Evolutionary conservation across 64 coral and sea anemone genomes (phyloP), one percentile per base, ranked within the genome.

Genomic region (Dendrophyllia cribrosa): DNA sequence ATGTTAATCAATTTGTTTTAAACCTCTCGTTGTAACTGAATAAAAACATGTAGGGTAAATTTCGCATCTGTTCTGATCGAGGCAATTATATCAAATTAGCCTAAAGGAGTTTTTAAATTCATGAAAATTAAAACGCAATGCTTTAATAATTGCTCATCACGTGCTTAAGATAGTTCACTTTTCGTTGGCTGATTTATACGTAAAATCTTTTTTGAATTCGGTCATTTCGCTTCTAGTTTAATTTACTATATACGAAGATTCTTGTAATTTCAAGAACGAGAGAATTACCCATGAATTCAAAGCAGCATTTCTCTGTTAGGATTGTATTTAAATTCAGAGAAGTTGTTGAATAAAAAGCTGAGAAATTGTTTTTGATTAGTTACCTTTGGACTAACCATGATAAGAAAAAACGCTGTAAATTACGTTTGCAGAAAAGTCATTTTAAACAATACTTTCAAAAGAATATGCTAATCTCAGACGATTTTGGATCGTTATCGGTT

Each of bases 81-180:
- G 43, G 13, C 47, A 49, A 75, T 75, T 75, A 49, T 48, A 12
- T 75, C 72, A 82, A 78, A 65, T 82, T 82, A 65, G 58, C 43
- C 58, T 47, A 17, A 47, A 66, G 43, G 25, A 61, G 43, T 65
- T 23, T 82, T 44, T 46, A 45, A 63, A 63, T 82, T 67, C 47
- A 63, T 66, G 20, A 9, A 66, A 67, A 49, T 67, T 83, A 14
- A 49, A 66, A 49, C 61, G 16, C 6, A 34, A 12, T 13, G 34
- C 23, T 13, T 19, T 11, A 46, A 63, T 16, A 82, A 63, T 64
- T 59, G 77, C 51, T 59, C 22, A 43, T 22, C 77, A 34, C 25
- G 3, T 79, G 21, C 10, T 56, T 12, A 19, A 62, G 44, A 9
- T 34, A 34, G 34, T 34, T 34, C 34, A 34, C 34, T 34, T 34